Percentiles rank a stretch among this genome's conserved stretches.
Evolutionary conservation across 2,888 invertebrate species (phyloP).

Genomic region (Mechanitis mazaeus): DNA sequence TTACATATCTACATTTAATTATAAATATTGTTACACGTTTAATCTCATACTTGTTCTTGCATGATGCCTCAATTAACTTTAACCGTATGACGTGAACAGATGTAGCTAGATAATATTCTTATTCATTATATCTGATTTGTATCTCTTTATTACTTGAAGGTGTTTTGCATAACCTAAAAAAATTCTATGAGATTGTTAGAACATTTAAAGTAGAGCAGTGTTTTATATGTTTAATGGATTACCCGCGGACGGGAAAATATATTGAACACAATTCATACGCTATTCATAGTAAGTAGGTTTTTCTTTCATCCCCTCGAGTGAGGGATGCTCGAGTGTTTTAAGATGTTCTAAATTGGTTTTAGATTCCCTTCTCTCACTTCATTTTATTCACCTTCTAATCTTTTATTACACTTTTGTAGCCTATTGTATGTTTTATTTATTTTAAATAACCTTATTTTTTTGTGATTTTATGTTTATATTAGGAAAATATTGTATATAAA

Average conservation of each 20-base stretch:
- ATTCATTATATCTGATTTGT: conserved; percentile 18
- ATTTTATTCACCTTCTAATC: conserved; percentile 14
- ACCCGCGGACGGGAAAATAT: not conserved
- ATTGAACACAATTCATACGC: conserved; percentile 18
- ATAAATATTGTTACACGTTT: conserved; percentile 27
- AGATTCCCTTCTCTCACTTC: conserved; percentile 19
- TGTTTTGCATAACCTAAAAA: conserved; percentile 13
- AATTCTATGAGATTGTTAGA: not conserved
- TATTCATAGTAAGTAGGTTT: conserved; percentile 23
- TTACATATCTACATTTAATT: conserved; percentile 24
- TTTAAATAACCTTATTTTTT: not conserved
- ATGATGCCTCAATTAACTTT: conserved; percentile 25
- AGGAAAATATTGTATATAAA: too few species aligned
- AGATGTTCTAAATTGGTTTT: conserved; percentile 28
- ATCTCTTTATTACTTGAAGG: conserved; percentile 16
- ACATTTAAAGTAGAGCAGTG: not conserved
- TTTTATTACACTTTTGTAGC: conserved; percentile 3
- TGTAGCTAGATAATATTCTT: conserved; percentile 24
- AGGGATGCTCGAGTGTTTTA: conserved; percentile 26
- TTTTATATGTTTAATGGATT: not conserved
- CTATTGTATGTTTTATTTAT: not conserved
- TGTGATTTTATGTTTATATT: too few species aligned
- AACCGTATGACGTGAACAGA: conserved; percentile 22
- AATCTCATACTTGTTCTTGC: conserved; percentile 22
- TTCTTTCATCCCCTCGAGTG: conserved; percentile 20